Percentiles rank a stretch among this genome's conserved stretches.
phyloP scores from a whole-genome alignment of 2,888 invertebrate species.

The Aleiodes alternator region DNA sequence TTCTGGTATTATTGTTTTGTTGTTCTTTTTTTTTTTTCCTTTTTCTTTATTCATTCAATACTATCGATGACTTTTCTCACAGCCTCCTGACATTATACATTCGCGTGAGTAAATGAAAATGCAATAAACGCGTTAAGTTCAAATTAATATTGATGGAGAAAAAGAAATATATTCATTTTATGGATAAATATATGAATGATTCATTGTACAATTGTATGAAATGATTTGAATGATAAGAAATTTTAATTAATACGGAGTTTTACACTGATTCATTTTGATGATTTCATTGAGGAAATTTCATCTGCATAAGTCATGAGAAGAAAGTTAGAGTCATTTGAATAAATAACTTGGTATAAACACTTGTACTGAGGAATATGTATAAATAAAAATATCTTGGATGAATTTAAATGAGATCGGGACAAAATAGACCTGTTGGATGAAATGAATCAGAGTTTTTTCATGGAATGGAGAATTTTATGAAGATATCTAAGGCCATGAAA shows the following conservation, averaged over 20 bases:
- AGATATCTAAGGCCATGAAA: too few relatives aligned
- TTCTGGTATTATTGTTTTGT: constrained; percentile 6
- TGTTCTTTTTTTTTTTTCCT: neutral
- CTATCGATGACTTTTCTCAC: neutral
- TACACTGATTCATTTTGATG: neutral
- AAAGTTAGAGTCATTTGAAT: neutral
- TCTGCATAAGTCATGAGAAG: neutral
- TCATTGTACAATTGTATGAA: neutral
- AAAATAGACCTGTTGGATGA: too few relatives aligned
- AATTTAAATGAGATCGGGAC: too few relatives aligned
- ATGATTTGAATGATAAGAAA: neutral
- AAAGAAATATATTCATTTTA: neutral
- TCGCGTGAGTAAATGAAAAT: neutral
- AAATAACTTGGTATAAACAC: neutral
- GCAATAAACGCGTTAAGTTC: neutral
- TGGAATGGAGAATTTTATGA: too few relatives aligned
- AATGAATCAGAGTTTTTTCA: too few relatives aligned
- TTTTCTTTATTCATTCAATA: neutral
- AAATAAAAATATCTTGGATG: too few relatives aligned
- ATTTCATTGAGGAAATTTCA: neutral
- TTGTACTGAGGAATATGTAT: too few relatives aligned
- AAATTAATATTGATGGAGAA: neutral
- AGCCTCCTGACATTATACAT: constrained; percentile 4
- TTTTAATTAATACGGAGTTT: too few relatives aligned
- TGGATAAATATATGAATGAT: neutral